These are phyloP conservation scores for Vollenhovia emeryi DNA, from an alignment of 1,140 invertebrate genomes.

Conservation along the genomic window DNA sequence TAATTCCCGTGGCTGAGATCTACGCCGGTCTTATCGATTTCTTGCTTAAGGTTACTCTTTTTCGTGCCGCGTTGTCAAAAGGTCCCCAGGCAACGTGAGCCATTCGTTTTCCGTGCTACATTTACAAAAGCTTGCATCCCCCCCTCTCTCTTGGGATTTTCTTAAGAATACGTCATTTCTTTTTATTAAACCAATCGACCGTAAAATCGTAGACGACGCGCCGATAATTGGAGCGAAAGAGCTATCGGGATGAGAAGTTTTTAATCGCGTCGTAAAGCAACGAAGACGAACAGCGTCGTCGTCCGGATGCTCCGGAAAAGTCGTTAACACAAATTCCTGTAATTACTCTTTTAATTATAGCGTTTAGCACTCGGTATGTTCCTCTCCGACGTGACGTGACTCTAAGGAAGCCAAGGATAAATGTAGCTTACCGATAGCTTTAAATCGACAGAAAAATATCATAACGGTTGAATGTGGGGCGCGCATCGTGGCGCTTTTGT, in stretches of 20 bases:
- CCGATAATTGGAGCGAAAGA: slow-evolving; percentile 36
- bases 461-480: slow-evolving; percentile 3
- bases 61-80: background rate
- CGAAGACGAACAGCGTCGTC: slow-evolving; percentile 26
- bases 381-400: background rate
- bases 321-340: slow-evolving; percentile 57
- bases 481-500: background rate
- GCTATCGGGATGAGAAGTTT: slow-evolving; percentile 47
- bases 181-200: slow-evolving; percentile 7
- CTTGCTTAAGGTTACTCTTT: background rate
- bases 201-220: slow-evolving; percentile 31
- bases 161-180: background rate
- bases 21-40: slow-evolving; percentile 25
- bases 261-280: slow-evolving; percentile 47
- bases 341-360: slow-evolving; percentile 59
- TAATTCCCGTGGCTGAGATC: slow-evolving; percentile 45
- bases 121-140: background rate
- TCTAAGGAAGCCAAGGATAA: slow-evolving; percentile 8
- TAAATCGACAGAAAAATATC: slow-evolving; percentile 1
- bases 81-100: background rate
- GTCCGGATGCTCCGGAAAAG: slow-evolving; percentile 40
- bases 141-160: background rate
- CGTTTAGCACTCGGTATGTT: slow-evolving; percentile 28
- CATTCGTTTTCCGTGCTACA: background rate
- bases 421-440: slow-evolving; percentile 3